Evolutionary conservation across 2,797 vertebrate species (phyloP), one percentile per base, ranked within the genome.

Genomic region (Pelobates cultripes): DNA sequence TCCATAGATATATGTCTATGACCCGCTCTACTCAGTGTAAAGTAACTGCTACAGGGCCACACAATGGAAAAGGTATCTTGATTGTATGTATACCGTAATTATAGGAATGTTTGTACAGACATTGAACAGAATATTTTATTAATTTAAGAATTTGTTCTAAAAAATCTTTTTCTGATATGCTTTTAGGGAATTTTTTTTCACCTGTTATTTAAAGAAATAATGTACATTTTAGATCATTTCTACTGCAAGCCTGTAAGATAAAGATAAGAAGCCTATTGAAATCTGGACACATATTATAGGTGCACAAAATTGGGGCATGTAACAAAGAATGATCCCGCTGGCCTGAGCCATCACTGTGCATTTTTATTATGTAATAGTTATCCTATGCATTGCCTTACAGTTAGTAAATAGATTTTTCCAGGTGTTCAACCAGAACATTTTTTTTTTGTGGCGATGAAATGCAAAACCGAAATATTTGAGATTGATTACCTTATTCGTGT

Each of bases 1-100:
- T 28, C 28, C 28, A 28, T 28, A 28, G 28, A 28, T 2, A 28
- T 28, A 28, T 28, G 28, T 28, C 28, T 28, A 28, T 28, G 28
- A 28, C 28, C 28, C 28, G 28, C 28, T 28, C 28, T 28, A 28
- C 28, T 28, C 28, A 28, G 28, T 28, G 28, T 28, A 28, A 28
- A 28, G 28, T 28, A 28, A 28, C 28, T 87, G 94, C 75, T 82
- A 87, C 64, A 90, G 89, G 88, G 86, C 89, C 89, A 90, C 89
- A 90, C 81, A 86, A 85, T 89, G 92, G 91, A 89, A 87, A 28
- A 87, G 90, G 88, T 90, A 86, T 86, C 89, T 94, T 93, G 89
- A 91, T 94, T 94, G 90, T 96, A 91, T 92, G 94, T 96, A 92
- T 94, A 90, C 95, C 95, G 90, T 93, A 94, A 87, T 91, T 89